Evolutionary conservation across 1,140 invertebrate species (phyloP), one percentile per base, ranked within the genome.

Genomic region (Caenorhabditis inopinata): DNA sequence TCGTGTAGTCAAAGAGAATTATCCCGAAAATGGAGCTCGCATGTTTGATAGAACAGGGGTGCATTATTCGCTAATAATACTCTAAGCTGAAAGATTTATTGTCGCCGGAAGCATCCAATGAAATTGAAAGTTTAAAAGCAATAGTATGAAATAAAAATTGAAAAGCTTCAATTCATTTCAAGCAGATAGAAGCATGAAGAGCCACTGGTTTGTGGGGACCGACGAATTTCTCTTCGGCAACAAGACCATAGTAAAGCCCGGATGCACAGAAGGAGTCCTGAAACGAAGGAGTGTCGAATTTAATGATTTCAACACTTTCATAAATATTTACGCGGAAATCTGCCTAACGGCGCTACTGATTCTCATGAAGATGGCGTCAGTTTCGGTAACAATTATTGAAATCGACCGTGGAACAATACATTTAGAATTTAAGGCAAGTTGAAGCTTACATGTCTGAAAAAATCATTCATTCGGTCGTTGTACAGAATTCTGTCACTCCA

Each of bases 401-500:
- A n/a, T n/a, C n/a, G n/a, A n/a, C n/a, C n/a, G 7, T 27, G 16
- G 35, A 35, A 46, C 18, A 25, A 74, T 48, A 21, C n/a, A 21
- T 47, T 6, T 5, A 46, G 18, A 48, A 75, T n/a, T 14, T 38
- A 27, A n/a, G 18, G 9, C 14, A 78, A 32, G 25, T 21, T 73
- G 27, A 29, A 46, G 23, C 75, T 77, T 46, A 81, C 80, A 48
- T 81, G 80, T 45, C 75, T 38, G 75, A 81, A 81, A n/a, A 81
- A 47, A 9, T 53, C 73, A 42, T 76, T 75, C 80, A 81, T 81
- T n/a, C 23, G 21, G 11, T 68, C 58, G 46, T 81, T 77, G 42
- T 81, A 81, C 25, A 81, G 21, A 21, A 81, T 77, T n/a, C 80
- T 29, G 32, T 81, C 80, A 73, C 46, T 62, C 80, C 80, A 81